These are phyloP conservation scores for Cynoglossus semilaevis DNA, from an alignment of 2,113 vertebrate species.

Conservation along the genomic window DNA sequence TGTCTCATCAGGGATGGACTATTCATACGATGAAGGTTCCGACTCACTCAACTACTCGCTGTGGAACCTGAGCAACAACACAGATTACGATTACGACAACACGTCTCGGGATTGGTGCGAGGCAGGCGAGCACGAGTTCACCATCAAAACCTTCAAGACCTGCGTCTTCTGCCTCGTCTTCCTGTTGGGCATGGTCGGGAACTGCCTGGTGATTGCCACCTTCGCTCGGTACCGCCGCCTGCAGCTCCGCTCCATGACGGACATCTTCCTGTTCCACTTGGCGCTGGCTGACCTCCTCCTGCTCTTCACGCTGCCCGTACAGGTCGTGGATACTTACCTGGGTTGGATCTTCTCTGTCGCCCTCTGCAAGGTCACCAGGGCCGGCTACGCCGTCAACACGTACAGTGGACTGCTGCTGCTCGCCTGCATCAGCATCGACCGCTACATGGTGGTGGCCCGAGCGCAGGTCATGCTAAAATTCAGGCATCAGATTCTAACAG, in stretches of 20 bases:
- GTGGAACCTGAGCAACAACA: rapidly evolving
- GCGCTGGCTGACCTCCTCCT: slow-evolving; percentile 87
- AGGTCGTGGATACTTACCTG: slow-evolving; percentile 51
- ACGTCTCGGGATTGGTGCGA: slow-evolving; percentile 65
- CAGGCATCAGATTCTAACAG: slow-evolving; percentile 48
- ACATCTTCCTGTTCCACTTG: slow-evolving; percentile 86
- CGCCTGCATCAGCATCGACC: slow-evolving; percentile 88
- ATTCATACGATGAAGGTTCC: background rate
- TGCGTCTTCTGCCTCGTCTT: slow-evolving; percentile 77
- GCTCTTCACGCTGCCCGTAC: slow-evolving; percentile 82
- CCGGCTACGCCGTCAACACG: slow-evolving; percentile 84
- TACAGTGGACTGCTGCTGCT: slow-evolving; percentile 88
- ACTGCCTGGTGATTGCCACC: slow-evolving; percentile 86
- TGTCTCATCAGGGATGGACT: slow-evolving; percentile 7
- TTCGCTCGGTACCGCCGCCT: slow-evolving; percentile 75
- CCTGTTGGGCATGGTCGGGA: slow-evolving; percentile 80
- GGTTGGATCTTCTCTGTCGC: slow-evolving; percentile 71
- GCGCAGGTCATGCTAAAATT: slow-evolving; percentile 62
- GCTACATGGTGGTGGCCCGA: slow-evolving; percentile 84
- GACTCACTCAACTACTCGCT: background rate
- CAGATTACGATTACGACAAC: rapidly evolving
- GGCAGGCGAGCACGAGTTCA: slow-evolving; percentile 55
- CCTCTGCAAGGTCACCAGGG: slow-evolving; percentile 76
- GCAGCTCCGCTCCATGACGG: slow-evolving; percentile 77
- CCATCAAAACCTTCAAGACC: slow-evolving; percentile 78